Evolutionary conservation across 2,113 vertebrate species (phyloP).

Genomic region (Uria aalge): DNA sequence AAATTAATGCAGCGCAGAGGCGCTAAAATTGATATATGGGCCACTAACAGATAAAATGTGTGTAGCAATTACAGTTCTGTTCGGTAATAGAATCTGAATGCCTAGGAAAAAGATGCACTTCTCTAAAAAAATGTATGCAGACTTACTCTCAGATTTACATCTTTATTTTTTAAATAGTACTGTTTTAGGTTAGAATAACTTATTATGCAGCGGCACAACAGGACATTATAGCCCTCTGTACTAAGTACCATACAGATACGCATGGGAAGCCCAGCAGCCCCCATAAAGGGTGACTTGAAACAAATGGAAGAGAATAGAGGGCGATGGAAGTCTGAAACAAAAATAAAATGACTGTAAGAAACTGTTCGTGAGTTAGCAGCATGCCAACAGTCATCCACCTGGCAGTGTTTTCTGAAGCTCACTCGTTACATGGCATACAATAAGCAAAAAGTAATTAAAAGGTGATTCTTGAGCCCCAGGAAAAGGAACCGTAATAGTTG

Average conservation of each 20-base stretch:
- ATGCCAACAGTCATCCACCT: neutral
- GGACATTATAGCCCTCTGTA: neutral
- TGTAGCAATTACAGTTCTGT: constrained; percentile 51
- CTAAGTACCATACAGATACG: neutral
- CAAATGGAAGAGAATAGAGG: neutral
- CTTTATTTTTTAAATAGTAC: neutral
- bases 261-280: neutral
- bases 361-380: neutral
- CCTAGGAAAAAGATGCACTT: neutral
- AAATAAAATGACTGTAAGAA: neutral
- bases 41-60: neutral
- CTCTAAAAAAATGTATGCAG: neutral
- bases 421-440: neutral
- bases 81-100: constrained; percentile 33
- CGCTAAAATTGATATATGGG: constrained; percentile 34
- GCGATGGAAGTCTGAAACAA: neutral
- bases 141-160: neutral
- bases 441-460: neutral
- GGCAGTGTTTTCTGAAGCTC: neutral
- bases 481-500: neutral
- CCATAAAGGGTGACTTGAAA: neutral
- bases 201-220: neutral
- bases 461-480: neutral
- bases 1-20: constrained; percentile 29
- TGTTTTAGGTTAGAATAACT: neutral